Base-by-base conservation (phyloP, 2,113 vertebrate genomes). In the Alethe diademata region DNA sequence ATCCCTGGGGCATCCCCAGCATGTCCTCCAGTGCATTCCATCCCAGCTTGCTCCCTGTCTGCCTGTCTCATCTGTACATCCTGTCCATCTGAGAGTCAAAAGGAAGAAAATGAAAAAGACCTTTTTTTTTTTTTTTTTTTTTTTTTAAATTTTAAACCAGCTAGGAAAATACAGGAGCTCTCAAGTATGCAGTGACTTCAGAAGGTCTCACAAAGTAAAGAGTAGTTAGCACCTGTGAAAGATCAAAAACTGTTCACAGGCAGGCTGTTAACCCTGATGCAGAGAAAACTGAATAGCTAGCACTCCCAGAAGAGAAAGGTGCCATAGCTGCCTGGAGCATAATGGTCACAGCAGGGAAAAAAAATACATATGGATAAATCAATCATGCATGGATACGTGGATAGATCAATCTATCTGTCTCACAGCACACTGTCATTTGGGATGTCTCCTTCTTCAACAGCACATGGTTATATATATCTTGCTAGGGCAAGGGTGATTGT, bases 21-120 rank as follows among this genome's bases (percentile, higher is more conserved):
- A 3, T 4, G 3, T 51, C 9, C 64, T 51, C 13, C 43, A 10
- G 57, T 0, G 19, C 57, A 18, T 45, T 25, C 65, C 36, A 38
- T 19, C 26, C 17, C 23, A 1, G 1, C 8, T 19, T 1, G 1
- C 8, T 35, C 20, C 12, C 17, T 0, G 0, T 12, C 24, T 1
- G 0, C 8, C 48, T 42, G 69, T 9, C 16, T 4, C 4, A 64
- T 26, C 35, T 0, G 0, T 5, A 13, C 6, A 25, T 11, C 12
- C 35, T 54, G 40, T 35, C 15, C 53, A 11, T 42, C 20, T 62
- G 47, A 58, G 18, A 84, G 14, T 1, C 2, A 1, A 53, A 10
- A 15, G 35, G 8, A 26, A 36, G 6, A 66, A 29, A 65, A 83
- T 4, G 4, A 18, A 43, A 73, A 69, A 12, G 0, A 8, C 4